Conservation (phyloP, 2,888 invertebrate genomes). For the Cheilosia variabilis region DNA sequence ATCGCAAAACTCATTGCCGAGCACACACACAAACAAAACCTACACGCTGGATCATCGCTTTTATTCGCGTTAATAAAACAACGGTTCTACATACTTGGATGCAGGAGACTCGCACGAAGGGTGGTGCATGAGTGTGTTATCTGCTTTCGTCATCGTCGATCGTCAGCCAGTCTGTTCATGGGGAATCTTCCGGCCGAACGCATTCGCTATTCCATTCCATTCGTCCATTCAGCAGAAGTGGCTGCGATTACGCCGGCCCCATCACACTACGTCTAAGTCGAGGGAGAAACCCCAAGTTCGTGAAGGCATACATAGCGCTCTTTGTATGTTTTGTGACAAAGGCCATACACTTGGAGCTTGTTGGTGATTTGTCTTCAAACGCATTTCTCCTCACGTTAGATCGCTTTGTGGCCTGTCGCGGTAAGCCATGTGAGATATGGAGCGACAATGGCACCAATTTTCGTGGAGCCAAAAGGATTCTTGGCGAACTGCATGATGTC, state of each 20-base stretch:
- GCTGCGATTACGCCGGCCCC: constrained; percentile 50
- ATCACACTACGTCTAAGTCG: constrained; percentile 34
- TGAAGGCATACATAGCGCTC: constrained; percentile 46
- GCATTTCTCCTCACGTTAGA: constrained; percentile 55
- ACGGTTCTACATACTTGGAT: constrained; percentile 24
- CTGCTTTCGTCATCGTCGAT: constrained; percentile 8
- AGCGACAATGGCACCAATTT: constrained; percentile 71
- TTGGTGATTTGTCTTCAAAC: constrained; percentile 42
- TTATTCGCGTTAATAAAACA: constrained; percentile 24
- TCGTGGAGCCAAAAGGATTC: constrained; percentile 22
- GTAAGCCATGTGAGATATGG: constrained; percentile 46
- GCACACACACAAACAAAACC: constrained; percentile 1
- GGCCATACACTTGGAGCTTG: constrained; percentile 49
- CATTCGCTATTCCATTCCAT: constrained; percentile 40
- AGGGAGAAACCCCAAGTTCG: constrained; percentile 43
- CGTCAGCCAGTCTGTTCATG: constrained; percentile 36
- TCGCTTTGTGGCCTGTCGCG: constrained; percentile 51
- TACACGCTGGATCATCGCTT: not conserved
- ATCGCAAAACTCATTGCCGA: constrained; percentile 11
- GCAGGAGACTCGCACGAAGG: constrained; percentile 13
- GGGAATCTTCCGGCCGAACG: constrained; percentile 55
- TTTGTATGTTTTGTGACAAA: constrained; percentile 64
- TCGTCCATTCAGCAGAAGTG: constrained; percentile 42
- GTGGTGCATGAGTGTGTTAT: constrained; percentile 10
- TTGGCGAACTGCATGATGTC: constrained; percentile 2